Base-by-base conservation (phyloP, 2,888 invertebrate genomes). In the Heteromyza rotundicornis region DNA sequence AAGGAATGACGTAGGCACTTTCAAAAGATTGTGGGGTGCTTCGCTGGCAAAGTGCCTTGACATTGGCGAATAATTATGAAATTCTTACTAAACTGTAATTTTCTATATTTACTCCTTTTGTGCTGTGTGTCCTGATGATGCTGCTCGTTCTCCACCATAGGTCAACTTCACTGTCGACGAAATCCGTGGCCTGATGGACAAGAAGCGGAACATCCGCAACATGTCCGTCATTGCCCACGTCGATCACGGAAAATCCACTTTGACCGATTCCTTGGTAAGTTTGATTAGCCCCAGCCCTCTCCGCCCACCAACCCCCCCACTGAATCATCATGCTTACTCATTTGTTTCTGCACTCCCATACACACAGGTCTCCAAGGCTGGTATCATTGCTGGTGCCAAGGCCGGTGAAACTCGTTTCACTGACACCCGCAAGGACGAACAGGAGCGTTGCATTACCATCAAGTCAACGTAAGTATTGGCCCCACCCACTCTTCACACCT, bases 211-310 rank as follows among this genome's bases (percentile, higher is more conserved):
- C 85, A 99, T 99, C 88, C 92, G 99, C 84, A 99, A 99, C 88
- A 99, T 99, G 98, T 99, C 98, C 83, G 99, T 99, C 86, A 99
- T 99, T 84, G 99, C 99, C 79, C 99, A 99, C 87, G 99, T 99
- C 74, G 99, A 99, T 88, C 99, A 99, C 85, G 99, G 99, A 83
- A 98, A 99, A 87, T 98, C 99, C 72, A 99, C 99, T 63, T 86
- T 99, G 83, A 99, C 99, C 64, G 99, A 99, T 87, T 99, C 99
- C 69, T 89, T 99, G 81, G 98, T 99, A 71, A 76, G 71, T 70
- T 44, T 47, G 8, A 40, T 14, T n/a, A n/a, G n/a, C n/a, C n/a
- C n/a, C 27, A 7, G 5, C 27, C 27, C 27, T 27, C 27, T 27
- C 27, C 27, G 10, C 32, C 10, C 44, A 60, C 49, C 24, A 49